Base-by-base conservation (phyloP, 2,888 invertebrate species). In the Leucophora obtusa region DNA sequence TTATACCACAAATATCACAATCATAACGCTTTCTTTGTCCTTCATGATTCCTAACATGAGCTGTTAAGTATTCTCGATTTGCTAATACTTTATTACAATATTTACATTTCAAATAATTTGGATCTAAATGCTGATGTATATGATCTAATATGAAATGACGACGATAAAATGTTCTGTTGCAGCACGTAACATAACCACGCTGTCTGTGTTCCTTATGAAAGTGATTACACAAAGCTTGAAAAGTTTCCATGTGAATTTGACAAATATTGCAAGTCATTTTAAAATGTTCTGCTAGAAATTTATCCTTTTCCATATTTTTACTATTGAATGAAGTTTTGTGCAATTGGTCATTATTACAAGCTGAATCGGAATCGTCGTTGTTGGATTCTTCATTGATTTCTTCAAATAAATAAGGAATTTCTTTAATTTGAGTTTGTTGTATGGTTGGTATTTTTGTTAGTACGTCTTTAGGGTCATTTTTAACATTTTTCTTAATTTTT, bases 91-190 rank as follows among this genome's bases (percentile, higher is more conserved):
- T 35, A 9, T 10, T 10, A 35, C 35, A 35, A 1, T 35, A 83
- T 0, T 81, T 79, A 66, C 88, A 88, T 82, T 87, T 88, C 10
- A 88, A 88, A 65, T 87, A 87, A 21, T 88, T 86, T 0, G 89
- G 88, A 77, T 88, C 86, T 74, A 84, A 85, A 73, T 88, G 88
- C 1, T 86, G 85, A 51, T 86, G 82, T 15, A 88, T 85, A 56
- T 88, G 88, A 43, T 88, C 88, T 0, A 86, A 87, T 2, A 88
- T 68, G 6, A 80, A 79, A 35, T 85, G 85, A 5, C 89, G 86
- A 15, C 85, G 77, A 38, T 85, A 85, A 56, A 86, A 87, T 59
- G 88, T 88, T 8, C 84, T 84, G 0, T 87, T 87, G 58, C 88
- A 88, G 73, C 88, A 88, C 7, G 82, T 53, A 10, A 88, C 85